These are phyloP conservation scores for Ochropleura plecta DNA, from an alignment of 2,888 invertebrate species.

Conservation along the genomic window DNA sequence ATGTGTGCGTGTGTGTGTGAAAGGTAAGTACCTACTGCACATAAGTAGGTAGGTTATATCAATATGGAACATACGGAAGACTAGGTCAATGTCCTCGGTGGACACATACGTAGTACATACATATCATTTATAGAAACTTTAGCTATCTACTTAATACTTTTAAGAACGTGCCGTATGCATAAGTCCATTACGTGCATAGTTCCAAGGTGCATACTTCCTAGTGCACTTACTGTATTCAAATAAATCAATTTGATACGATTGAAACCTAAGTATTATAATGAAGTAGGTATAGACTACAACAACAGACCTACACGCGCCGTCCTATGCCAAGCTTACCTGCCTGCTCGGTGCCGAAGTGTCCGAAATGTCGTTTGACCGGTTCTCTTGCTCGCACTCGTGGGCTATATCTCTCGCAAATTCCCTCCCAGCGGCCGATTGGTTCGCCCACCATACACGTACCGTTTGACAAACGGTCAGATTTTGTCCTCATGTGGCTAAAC, in stretches of 20 bases:
- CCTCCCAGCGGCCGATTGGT: slow-evolving; percentile 83
- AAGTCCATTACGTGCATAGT: not conserved
- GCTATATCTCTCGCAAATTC: slow-evolving; percentile 84
- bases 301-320: slow-evolving; percentile 41
- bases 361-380: slow-evolving; percentile 88
- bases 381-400: slow-evolving; percentile 83
- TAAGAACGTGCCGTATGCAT: not conserved
- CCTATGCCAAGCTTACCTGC: slow-evolving; percentile 69
- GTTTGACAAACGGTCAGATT: slow-evolving; percentile 79
- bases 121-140: not conserved
- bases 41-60: not conserved
- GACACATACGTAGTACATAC: slow-evolving; percentile 3
- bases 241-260: slow-evolving; percentile 2
- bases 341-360: slow-evolving; percentile 68
- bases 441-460: slow-evolving; percentile 78
- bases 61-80: not conserved
- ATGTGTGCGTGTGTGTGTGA: not conserved
- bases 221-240: not conserved
- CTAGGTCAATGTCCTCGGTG: slow-evolving; percentile 27
- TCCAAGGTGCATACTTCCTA: not conserved
- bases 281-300: slow-evolving; percentile 22
- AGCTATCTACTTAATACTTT: not conserved
- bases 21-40: not conserved
- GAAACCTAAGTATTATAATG: not conserved
- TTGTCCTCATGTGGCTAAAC: slow-evolving; percentile 72